Base-by-base conservation (phyloP, 2,113 vertebrate species). In the Rhinoderma darwinii region DNA sequence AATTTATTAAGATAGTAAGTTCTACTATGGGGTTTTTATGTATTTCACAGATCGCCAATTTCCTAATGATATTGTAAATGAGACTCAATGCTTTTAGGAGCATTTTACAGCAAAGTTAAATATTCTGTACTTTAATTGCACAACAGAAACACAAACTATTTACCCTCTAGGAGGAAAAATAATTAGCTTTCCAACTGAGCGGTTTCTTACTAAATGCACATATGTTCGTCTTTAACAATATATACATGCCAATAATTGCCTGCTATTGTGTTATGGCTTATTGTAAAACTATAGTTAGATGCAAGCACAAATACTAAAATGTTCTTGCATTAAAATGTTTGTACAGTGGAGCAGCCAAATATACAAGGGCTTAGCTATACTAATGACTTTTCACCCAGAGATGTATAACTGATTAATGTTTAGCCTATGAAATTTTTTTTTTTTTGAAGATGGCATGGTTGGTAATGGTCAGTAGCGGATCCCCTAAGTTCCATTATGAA, bases 101-200 rank as follows among this genome's bases (percentile, higher is more conserved):
- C 11, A 0, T 80, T 61, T 82, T 82, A 82, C 44, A 27, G 79
- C 59, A 44, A 44, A 63, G 25, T 20, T 66, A 63, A 66, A 82
- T 44, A 27, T 66, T 39, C 39, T 82, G 79, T 61, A 44, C 35
- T 82, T 82, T 82, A 66, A 82, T 66, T 66, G 79, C 39, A 66
- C 56, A 63, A 66, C 27, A 25, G 8, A 44, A 66, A 82, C 59
- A 30, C 59, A 82, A n/a, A 44, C 37, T 82, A 59, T 82, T 82
- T 82, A 82, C 79, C 79, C 79, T 59, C 79, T 82, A 66, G 79
- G 79, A 63, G 56, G 79, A 82, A 82, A 80, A 82, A 61, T 39
- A 44, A 82, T 82, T 82, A 44, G 79, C 18, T 81, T 81, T 61
- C 78, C 78, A 61, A 41, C 54, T 81, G 78, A 81, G 37, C n/a